Evolutionary conservation across 2,797 vertebrate genomes (phyloP), one percentile per base, ranked within the genome.

Genomic region (Parambassis ranga): DNA sequence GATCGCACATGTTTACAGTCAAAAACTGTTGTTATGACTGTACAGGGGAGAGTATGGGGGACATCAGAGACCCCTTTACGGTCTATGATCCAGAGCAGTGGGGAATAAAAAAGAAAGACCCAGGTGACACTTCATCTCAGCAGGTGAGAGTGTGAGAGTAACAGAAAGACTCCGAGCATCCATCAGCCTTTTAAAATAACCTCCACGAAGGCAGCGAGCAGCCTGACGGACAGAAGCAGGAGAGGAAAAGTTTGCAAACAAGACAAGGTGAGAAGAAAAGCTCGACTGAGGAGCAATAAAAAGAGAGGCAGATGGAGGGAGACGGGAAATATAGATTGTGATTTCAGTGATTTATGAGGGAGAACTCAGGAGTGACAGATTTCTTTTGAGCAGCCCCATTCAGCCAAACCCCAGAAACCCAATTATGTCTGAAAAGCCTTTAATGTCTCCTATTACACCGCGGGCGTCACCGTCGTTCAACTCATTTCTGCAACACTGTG

Each of bases 401-500:
- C 41, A 75, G 41, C 52, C 46, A 19, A 66, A 64, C 44, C 53
- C 36, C 24, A 50, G 71, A 76, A 78, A 85, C 59, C 69, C 64
- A 81, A 70, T 85, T 82, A 81, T 50, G 49, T 52, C 51, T 76
- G 63, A 76, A 79, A 76, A 76, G 52, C 63, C 65, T 58, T 79
- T 81, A 76, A 81, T 74, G 69, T 69, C 37, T 71, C 33, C 51
- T 42, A 47, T 76, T 74, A 71, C 49, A 27, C 65, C 2, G 19
- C 35, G 0, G 75, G 77, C 49, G 46, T 53, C 46, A 14, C 36
- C 9, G 52, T 55, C 77, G 69, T 69, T 82, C 77, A 75, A 1
- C 65, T 72, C 27, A 16, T 58, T 79, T 30, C 66, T 71, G 14
- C 56, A 19, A 11, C 67, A 41, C 56, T 42, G 63, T 23, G 60